These are phyloP conservation scores for Axinella damicornis DNA, from an alignment of 37 sponge, comb jelly and placozoan genomes.

Conservation along the genomic window DNA sequence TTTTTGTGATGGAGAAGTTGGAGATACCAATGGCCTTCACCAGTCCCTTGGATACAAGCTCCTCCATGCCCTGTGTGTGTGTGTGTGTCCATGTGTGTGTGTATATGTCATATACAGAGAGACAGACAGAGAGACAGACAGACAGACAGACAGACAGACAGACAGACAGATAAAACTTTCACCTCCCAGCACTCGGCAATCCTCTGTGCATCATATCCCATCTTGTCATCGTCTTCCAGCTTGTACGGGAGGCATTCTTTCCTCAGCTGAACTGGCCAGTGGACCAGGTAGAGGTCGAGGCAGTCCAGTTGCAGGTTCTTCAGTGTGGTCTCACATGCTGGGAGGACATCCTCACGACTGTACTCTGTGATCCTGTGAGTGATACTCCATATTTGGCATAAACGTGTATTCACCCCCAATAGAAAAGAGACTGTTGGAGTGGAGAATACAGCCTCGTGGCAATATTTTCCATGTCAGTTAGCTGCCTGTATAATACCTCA, in stretches of 20 bases:
- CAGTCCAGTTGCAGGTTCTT: slow-evolving; percentile 91
- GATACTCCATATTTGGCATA: too few relatives aligned
- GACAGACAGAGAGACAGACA: too few relatives aligned
- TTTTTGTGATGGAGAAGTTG: slow-evolving; percentile 90
- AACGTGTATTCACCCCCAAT: too few relatives aligned
- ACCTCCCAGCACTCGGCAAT: slow-evolving; percentile 67
- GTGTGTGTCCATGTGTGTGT: too few relatives aligned
- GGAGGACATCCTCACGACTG: slow-evolving; percentile 63
- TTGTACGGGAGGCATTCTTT: slow-evolving; percentile 41
- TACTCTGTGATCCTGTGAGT: slow-evolving; percentile 56
- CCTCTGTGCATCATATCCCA: slow-evolving; percentile 53
- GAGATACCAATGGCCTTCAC: slow-evolving; percentile 85
- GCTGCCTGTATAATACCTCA: too few relatives aligned
- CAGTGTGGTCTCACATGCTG: slow-evolving; percentile 68
- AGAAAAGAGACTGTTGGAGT: too few relatives aligned
- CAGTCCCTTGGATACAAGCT: slow-evolving; percentile 62
- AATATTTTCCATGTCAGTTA: too few relatives aligned
- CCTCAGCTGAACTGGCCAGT: slow-evolving; percentile 52
- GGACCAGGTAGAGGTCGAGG: slow-evolving; percentile 92
- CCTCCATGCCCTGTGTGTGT: slow-evolving; percentile 74
- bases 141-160: too few relatives aligned
- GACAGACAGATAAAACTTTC: too few relatives aligned
- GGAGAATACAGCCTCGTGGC: too few relatives aligned
- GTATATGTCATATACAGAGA: too few relatives aligned
- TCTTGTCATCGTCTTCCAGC: slow-evolving; percentile 57